Conservation (phyloP, 2,888 invertebrate species). For the Tortrix viridana region DNA sequence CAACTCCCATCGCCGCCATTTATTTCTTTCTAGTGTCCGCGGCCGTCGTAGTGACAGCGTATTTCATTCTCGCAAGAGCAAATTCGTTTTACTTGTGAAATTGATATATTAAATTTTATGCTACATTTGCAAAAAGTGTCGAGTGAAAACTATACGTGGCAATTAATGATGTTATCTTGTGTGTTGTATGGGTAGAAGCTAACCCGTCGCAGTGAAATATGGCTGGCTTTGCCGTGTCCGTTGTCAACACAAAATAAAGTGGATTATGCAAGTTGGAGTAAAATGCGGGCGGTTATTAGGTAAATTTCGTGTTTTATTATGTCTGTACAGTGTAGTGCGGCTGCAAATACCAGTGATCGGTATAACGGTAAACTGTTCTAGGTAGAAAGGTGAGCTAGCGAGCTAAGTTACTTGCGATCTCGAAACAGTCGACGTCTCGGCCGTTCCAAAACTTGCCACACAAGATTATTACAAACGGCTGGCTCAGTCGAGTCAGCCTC, state of each 20-base stretch:
- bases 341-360: conserved; percentile 45
- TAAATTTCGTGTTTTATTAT: conserved; percentile 61
- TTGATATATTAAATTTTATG: conserved; percentile 69
- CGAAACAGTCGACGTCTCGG: conserved; percentile 6
- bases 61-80: conserved; percentile 65
- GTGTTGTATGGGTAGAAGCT: conserved; percentile 39
- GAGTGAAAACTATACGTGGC: conserved; percentile 56
- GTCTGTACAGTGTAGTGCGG: conserved; percentile 40
- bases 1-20: conserved; percentile 74
- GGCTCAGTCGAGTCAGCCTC: conserved; percentile 1
- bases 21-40: conserved; percentile 77
- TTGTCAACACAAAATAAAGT: conserved; percentile 80
- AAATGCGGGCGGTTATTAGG: conserved; percentile 78
- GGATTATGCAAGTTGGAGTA: conserved; percentile 81
- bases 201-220: conserved; percentile 60
- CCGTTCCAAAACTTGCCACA: conserved; percentile 14
- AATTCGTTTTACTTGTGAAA: conserved; percentile 73
- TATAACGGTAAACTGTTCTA: conserved; percentile 39
- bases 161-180: conserved; percentile 53
- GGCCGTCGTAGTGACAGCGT: conserved; percentile 77
- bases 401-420: conserved; percentile 16
- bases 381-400: conserved; percentile 37
- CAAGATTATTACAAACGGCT: conserved; percentile 12
- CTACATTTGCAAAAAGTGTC: conserved; percentile 57
- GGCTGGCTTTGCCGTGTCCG: conserved; percentile 72